Evolutionary conservation across 2,888 invertebrate species (phyloP).

Genomic region (Callosobruchus maculatus): DNA sequence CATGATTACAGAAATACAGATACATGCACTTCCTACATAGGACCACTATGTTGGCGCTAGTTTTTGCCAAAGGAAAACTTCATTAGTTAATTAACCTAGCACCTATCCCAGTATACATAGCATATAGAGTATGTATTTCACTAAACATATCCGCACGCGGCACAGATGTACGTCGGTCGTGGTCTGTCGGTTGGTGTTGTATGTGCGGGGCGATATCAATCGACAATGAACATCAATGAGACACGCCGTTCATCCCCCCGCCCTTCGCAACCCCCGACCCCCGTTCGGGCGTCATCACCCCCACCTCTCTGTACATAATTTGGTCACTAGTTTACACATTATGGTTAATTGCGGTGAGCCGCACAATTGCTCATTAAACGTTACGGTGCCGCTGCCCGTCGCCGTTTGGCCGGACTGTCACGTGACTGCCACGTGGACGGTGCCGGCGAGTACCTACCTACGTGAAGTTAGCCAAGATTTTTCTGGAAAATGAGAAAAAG

Average conservation of each 20-base stretch:
- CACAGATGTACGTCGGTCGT: not conserved
- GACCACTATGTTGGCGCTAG: too few relatives aligned
- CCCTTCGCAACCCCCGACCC: not conserved
- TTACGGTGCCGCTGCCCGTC: constrained; percentile 39
- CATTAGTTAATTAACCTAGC: not conserved
- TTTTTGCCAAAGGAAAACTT: too few relatives aligned
- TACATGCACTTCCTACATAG: too few relatives aligned
- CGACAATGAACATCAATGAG: constrained; percentile 46
- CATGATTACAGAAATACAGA: too few relatives aligned
- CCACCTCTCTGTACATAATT: constrained; percentile 47
- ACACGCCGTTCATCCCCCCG: constrained; percentile 7
- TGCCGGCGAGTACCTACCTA: not conserved
- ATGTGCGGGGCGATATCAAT: constrained; percentile 41
- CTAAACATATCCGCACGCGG: constrained; percentile 32
- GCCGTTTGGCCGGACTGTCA: constrained; percentile 24
- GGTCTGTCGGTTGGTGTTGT: constrained; percentile 12
- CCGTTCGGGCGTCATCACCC: constrained; percentile 16
- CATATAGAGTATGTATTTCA: constrained; percentile 40
- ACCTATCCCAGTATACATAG: not conserved
- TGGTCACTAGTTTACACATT: constrained; percentile 53
- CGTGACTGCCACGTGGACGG: constrained; percentile 45
- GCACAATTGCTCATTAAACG: constrained; percentile 50
- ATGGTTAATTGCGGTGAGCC: constrained; percentile 51
- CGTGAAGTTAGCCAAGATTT: too few relatives aligned
- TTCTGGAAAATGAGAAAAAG: too few relatives aligned